Conservation (phyloP, 1,140 invertebrate genomes). For the Apis mellifera region DNA sequence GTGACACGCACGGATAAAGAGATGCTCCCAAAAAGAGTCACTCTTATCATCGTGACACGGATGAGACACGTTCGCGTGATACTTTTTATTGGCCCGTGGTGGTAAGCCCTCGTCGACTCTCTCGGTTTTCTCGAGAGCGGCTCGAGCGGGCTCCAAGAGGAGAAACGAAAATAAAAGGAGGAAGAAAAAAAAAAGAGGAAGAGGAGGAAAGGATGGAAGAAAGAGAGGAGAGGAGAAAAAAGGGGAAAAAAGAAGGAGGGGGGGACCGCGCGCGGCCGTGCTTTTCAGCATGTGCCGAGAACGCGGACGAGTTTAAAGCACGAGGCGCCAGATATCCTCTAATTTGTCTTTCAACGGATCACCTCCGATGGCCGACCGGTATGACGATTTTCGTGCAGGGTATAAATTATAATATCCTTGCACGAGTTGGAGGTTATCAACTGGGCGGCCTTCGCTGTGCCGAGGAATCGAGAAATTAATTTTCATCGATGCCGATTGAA, state of each 20-base stretch:
- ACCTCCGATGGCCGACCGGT: slow-evolving; percentile 17
- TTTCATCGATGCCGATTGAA: neutral
- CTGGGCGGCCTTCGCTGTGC: too few species aligned
- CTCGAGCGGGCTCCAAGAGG: neutral
- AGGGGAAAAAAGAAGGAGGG: neutral
- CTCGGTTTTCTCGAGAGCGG: neutral
- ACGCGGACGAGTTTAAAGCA: slow-evolving; percentile 19
- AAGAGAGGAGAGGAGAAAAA: neutral
- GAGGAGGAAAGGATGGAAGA: neutral
- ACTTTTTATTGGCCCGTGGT: slow-evolving; percentile 56
- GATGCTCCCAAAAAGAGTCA: slow-evolving; percentile 39
- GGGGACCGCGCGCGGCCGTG: neutral
- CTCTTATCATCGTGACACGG: slow-evolving; percentile 53
- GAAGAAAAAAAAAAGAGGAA: slow-evolving; percentile 4
- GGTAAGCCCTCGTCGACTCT: slow-evolving; percentile 18
- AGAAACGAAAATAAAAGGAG: neutral
- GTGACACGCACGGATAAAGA: slow-evolving; percentile 47
- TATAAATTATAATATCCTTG: slow-evolving; percentile 32
- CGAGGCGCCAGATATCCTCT: slow-evolving; percentile 47
- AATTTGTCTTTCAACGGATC: slow-evolving; percentile 53
- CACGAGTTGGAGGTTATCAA: neutral
- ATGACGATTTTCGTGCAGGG: slow-evolving; percentile 22
- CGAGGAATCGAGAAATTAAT: neutral
- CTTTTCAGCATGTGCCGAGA: slow-evolving; percentile 38
- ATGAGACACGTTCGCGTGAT: slow-evolving; percentile 42